Evolutionary conservation across 2,113 vertebrate genomes (phyloP).

Genomic region (Dasyornis broadbenti): DNA sequence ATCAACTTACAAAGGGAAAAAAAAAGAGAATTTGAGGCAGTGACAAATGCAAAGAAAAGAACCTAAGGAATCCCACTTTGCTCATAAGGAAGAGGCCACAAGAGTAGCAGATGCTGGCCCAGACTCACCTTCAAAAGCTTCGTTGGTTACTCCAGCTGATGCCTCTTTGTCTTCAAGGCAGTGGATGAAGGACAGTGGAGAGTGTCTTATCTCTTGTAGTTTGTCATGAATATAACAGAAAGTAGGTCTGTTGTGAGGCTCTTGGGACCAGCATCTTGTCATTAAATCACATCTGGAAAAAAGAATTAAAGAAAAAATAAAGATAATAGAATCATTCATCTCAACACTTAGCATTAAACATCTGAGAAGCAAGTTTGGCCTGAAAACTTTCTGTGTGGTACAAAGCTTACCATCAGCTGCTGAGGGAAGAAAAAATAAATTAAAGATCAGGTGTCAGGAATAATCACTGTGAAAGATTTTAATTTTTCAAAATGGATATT

Average conservation of each 20-base stretch:
- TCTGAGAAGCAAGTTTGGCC: neutral
- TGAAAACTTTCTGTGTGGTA: neutral
- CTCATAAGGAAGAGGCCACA: neutral
- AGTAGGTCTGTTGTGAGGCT: slow-evolving; percentile 60
- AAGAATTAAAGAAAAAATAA: neutral
- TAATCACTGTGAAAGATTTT: neutral
- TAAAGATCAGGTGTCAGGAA: neutral
- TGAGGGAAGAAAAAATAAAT: neutral
- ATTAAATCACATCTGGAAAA: slow-evolving; percentile 66
- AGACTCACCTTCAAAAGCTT: slow-evolving; percentile 67
- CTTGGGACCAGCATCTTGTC: slow-evolving; percentile 70
- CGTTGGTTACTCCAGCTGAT: slow-evolving; percentile 49
- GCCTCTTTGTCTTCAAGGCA: neutral
- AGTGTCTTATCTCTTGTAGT: slow-evolving; percentile 60
- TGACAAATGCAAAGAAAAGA: neutral
- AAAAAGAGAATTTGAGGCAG: neutral
- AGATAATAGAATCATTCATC: neutral
- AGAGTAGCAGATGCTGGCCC: neutral
- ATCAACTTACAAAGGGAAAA: neutral
- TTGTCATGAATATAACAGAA: slow-evolving; percentile 63
- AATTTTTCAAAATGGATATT: neutral
- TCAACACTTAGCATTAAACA: neutral
- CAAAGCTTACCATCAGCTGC: neutral
- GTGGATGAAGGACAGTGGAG: neutral
- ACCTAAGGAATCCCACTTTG: neutral